Conservation (phyloP, 2,113 vertebrate genomes). For the Cyprinodon tularosa region DNA sequence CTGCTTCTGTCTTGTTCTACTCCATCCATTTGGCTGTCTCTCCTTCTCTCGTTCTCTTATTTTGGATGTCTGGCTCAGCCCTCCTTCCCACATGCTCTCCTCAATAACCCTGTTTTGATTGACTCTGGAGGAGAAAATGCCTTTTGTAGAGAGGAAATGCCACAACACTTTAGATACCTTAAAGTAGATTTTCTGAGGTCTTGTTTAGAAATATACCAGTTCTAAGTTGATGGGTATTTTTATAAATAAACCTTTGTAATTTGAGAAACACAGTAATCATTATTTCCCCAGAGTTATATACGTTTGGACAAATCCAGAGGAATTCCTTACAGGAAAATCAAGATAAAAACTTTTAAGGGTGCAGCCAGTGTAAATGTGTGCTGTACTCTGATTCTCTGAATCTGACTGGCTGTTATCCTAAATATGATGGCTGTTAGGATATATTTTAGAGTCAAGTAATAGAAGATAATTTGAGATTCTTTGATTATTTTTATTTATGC, state of each 20-base stretch:
- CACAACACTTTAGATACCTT: background rate
- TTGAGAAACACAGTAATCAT: background rate
- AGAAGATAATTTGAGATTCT: too few species aligned
- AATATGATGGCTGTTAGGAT: too few species aligned
- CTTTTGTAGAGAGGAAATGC: constrained; percentile 19
- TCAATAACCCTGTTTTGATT: constrained; percentile 28
- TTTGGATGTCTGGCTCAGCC: constrained; percentile 23
- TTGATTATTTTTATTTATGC: too few species aligned
- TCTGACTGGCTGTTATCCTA: too few species aligned
- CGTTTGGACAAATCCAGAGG: background rate
- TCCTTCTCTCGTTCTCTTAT: constrained; percentile 8
- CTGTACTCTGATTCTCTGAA: too few species aligned
- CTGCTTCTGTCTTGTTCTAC: constrained; percentile 20
- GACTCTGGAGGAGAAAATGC: constrained; percentile 44
- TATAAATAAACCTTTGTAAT: background rate
- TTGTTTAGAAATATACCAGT: background rate
- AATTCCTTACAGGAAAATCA: background rate
- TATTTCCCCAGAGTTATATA: background rate
- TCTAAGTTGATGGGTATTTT: background rate
- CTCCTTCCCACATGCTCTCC: constrained; percentile 30
- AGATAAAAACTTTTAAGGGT: background rate
- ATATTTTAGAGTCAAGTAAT: too few species aligned
- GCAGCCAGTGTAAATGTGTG: background rate
- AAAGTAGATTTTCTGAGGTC: background rate
- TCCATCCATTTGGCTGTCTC: constrained; percentile 32